phyloP scores from a whole-genome alignment of 1,140 invertebrate species.

The Psix sp. region DNA sequence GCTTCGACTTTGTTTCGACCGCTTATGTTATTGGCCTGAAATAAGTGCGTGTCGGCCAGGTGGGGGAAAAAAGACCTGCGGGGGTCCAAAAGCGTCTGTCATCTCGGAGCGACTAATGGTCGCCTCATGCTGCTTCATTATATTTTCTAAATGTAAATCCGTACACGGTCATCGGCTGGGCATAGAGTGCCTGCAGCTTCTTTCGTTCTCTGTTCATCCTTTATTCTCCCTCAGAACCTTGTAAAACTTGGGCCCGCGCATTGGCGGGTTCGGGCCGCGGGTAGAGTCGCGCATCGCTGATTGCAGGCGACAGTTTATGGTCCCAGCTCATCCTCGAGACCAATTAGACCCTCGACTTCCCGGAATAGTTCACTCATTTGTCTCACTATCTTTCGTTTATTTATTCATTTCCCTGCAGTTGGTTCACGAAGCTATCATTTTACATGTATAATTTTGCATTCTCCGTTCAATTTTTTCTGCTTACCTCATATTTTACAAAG shows the following conservation, averaged over 20 bases:
- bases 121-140: conserved; percentile 77
- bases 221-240: conserved; percentile 61
- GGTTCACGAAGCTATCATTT: conserved; percentile 44
- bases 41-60: conserved; percentile 24
- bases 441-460: conserved; percentile 44
- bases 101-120: conserved; percentile 77
- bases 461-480: conserved; percentile 21
- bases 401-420: conserved; percentile 24
- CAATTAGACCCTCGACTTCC: conserved; percentile 75
- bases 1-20: conserved; percentile 69
- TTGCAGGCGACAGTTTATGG: conserved; percentile 78
- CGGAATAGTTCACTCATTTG: conserved; percentile 65
- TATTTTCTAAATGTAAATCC: conserved; percentile 78
- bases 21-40: conserved; percentile 53
- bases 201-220: conserved; percentile 38
- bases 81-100: conserved; percentile 77
- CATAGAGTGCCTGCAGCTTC: conserved; percentile 52
- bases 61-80: conserved; percentile 69
- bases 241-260: conserved; percentile 66
- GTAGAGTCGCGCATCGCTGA: conserved; percentile 72
- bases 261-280: conserved; percentile 61
- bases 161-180: conserved; percentile 68
- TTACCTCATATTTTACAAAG: conserved; percentile 44
- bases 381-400: conserved; percentile 42
- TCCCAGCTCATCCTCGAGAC: conserved; percentile 69